Evolutionary conservation across 1,140 invertebrate species (phyloP).

Genomic region (Acromyrmex heyeri): DNA sequence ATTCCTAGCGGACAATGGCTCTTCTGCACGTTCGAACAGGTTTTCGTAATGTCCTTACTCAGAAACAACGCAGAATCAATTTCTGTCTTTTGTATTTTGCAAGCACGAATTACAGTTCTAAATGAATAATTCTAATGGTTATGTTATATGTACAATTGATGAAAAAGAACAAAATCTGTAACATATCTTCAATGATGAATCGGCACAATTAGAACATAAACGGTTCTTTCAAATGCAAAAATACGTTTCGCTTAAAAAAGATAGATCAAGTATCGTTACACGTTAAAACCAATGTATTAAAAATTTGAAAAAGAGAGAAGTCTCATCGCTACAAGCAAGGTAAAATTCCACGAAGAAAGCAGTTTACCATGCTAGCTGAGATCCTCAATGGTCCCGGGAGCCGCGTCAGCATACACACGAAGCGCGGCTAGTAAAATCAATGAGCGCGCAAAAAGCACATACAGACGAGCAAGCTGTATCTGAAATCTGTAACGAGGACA

Average conservation of each 20-base stretch:
- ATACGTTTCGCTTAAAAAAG: not conserved
- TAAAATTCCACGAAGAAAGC: slow-evolving; percentile 50
- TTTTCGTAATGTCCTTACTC: slow-evolving; percentile 53
- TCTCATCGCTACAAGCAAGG: not conserved
- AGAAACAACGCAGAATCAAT: slow-evolving; percentile 59
- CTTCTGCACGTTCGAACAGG: slow-evolving; percentile 50
- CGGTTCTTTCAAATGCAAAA: slow-evolving; percentile 7
- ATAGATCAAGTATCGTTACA: not conserved
- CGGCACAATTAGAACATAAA: not conserved
- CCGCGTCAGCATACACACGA: slow-evolving; percentile 46
- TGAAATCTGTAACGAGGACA: not conserved
- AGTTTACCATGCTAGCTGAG: slow-evolving; percentile 20
- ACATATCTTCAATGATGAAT: not conserved
- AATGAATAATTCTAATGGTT: not conserved
- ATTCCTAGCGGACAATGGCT: slow-evolving; percentile 70
- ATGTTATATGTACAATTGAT: no score
- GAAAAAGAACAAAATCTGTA: not conserved
- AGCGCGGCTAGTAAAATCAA: slow-evolving; percentile 59
- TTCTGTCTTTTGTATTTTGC: not conserved
- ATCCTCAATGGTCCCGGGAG: slow-evolving; percentile 38
- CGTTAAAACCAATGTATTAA: not conserved
- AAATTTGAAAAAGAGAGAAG: slow-evolving; percentile 9
- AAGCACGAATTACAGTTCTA: not conserved
- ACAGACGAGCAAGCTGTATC: slow-evolving; percentile 22
- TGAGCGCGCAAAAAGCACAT: slow-evolving; percentile 56